These are phyloP conservation scores for Yponomeuta evonymella DNA, from an alignment of 2,888 invertebrate genomes.

Conservation along the genomic window DNA sequence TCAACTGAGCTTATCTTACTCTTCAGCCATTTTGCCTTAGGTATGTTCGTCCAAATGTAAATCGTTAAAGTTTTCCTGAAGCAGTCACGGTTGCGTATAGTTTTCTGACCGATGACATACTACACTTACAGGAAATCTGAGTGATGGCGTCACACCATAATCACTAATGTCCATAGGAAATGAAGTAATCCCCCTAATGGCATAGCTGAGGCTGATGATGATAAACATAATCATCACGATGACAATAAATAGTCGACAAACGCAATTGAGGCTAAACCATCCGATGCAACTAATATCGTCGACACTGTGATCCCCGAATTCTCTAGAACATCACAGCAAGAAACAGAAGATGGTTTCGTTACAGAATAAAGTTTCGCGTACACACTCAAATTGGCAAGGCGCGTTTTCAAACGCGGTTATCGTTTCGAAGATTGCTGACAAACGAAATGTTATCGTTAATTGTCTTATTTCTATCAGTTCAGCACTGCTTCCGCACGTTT, in stretches of 20 bases:
- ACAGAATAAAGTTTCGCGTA: not conserved
- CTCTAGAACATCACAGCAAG: not conserved
- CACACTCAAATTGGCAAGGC: too few relatives aligned
- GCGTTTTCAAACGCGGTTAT: too few relatives aligned
- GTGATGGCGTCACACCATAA: not conserved
- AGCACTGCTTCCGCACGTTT: too few relatives aligned
- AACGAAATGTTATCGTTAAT: too few relatives aligned
- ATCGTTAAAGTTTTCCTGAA: too few relatives aligned
- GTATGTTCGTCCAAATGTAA: too few relatives aligned
- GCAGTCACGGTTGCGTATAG: too few relatives aligned
- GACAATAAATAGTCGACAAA: not conserved
- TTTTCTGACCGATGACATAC: not conserved
- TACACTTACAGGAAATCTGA: not conserved
- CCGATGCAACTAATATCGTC: not conserved
- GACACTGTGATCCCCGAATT: not conserved
- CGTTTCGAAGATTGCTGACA: too few relatives aligned
- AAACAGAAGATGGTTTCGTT: not conserved
- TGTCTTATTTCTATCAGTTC: too few relatives aligned
- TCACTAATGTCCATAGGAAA: not conserved
- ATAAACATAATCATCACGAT: not conserved
- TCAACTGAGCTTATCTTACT: too few relatives aligned
- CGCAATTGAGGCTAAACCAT: not conserved
- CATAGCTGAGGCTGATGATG: not conserved
- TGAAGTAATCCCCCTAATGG: not conserved
- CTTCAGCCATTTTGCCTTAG: too few relatives aligned